These are phyloP conservation scores for Cotesia vestalis DNA, from an alignment of 1,140 invertebrate species.

Conservation along the genomic window DNA sequence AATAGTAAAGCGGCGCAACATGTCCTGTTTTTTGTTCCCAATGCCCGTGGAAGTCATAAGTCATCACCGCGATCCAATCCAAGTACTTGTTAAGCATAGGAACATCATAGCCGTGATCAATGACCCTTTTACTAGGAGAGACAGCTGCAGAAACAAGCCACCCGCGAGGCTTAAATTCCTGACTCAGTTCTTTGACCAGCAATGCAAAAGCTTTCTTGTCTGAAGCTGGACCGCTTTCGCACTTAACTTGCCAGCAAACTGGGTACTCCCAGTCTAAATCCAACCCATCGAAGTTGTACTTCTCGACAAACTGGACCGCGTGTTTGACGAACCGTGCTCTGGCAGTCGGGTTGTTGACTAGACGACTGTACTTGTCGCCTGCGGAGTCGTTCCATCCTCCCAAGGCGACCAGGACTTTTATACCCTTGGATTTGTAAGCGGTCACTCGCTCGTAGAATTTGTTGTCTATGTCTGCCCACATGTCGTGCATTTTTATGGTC, in stretches of 20 bases:
- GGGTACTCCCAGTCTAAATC: constrained; percentile 81
- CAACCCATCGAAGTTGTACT: constrained; percentile 81
- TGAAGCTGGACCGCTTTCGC: constrained; percentile 67
- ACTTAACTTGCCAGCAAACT: constrained; percentile 74
- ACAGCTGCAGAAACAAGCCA: constrained; percentile 69
- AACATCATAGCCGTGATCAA: constrained; percentile 76
- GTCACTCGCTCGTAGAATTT: constrained; percentile 74
- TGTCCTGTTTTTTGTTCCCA: constrained; percentile 88
- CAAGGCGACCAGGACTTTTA: constrained; percentile 62
- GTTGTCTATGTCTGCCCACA: constrained; percentile 75
- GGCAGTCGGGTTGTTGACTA: constrained; percentile 77
- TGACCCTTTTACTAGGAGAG: constrained; percentile 68
- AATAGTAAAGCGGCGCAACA: constrained; percentile 79
- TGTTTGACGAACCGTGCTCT: constrained; percentile 75
- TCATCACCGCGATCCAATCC: constrained; percentile 89
- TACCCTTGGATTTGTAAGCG: constrained; percentile 66
- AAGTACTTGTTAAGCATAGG: constrained; percentile 75
- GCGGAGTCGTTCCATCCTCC: constrained; percentile 68
- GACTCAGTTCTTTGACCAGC: constrained; percentile 67
- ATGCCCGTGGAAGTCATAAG: constrained; percentile 86
- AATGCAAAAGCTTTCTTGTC: constrained; percentile 69
- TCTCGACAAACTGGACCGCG: constrained; percentile 75
- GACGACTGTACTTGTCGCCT: constrained; percentile 80
- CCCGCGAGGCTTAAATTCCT: constrained; percentile 66
- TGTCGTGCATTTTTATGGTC: constrained; percentile 70